Conservation (phyloP, 2,888 invertebrate genomes). For the Acanthoscelides obtectus region DNA sequence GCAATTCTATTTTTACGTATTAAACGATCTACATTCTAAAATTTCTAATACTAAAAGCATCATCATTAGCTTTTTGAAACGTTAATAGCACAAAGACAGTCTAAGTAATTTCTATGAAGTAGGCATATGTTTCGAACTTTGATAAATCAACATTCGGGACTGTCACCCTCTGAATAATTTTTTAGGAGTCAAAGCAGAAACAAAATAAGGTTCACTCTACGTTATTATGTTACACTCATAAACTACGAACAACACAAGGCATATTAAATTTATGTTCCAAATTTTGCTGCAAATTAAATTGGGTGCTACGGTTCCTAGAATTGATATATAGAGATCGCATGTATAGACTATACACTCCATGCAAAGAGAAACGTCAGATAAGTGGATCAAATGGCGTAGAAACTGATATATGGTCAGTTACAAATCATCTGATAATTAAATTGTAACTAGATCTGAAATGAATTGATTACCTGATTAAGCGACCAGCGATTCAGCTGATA, state of each 20-base stretch:
- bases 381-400: conserved; percentile 24
- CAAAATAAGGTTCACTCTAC: no score
- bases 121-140: no score
- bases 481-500: neutral
- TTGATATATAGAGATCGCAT: conserved; percentile 17
- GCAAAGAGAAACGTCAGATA: conserved; percentile 22
- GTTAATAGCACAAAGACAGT: no score
- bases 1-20: no score
- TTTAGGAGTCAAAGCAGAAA: no score
- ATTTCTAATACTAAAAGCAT: no score
- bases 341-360: conserved; percentile 10
- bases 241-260: neutral
- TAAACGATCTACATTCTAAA: no score
- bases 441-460: conserved; percentile 22
- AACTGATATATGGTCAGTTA: conserved; percentile 27
- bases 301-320: neutral
- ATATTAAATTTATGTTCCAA: neutral
- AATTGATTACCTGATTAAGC: conserved; percentile 17
- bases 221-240: no score
- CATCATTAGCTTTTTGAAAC: no score
- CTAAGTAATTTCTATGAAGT: no score
- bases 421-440: conserved; percentile 29
- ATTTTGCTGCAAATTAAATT: neutral
- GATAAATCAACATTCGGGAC: no score
- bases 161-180: no score